These are phyloP conservation scores for Ennomos fuscantarius DNA, from an alignment of 2,888 invertebrate genomes.

Conservation along the genomic window DNA sequence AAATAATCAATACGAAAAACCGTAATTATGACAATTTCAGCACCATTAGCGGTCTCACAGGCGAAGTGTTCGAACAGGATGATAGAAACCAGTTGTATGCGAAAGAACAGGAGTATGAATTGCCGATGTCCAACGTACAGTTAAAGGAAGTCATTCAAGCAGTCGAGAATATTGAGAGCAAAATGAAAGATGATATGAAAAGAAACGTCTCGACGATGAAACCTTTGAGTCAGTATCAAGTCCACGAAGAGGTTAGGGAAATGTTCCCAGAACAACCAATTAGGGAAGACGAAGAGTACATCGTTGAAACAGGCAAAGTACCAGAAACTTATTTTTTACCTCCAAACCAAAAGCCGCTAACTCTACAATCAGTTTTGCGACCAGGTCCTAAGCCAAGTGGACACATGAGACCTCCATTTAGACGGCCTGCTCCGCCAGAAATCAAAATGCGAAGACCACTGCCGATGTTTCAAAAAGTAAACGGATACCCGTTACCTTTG, in stretches of 20 bases:
- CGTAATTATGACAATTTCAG: constrained; percentile 80
- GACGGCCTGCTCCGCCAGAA: constrained; percentile 76
- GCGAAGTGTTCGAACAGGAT: constrained; percentile 57
- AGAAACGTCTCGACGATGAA: constrained; percentile 49
- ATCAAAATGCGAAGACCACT: constrained; percentile 74
- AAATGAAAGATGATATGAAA: constrained; percentile 64
- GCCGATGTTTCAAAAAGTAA: constrained; percentile 57
- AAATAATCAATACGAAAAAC: constrained; percentile 78
- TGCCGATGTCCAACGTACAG: constrained; percentile 73
- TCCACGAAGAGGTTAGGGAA: constrained; percentile 68
- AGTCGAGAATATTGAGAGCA: constrained; percentile 72
- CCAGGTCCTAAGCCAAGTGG: constrained; percentile 63
- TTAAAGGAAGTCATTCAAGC: constrained; percentile 76
- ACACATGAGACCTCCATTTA: constrained; percentile 67
- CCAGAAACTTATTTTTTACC: constrained; percentile 69
- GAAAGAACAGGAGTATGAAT: constrained; percentile 71
- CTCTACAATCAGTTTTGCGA: constrained; percentile 74
- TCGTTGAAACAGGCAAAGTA: constrained; percentile 60
- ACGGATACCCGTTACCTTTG: constrained; percentile 67
- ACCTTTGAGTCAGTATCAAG: constrained; percentile 62
- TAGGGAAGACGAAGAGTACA: constrained; percentile 70
- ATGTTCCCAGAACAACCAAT: constrained; percentile 67
- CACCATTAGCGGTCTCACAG: constrained; percentile 68
- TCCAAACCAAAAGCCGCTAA: constrained; percentile 72
- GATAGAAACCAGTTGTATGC: constrained; percentile 54